phyloP scores from a whole-genome alignment of 2,797 vertebrate species.

The Carduelis carduelis region DNA sequence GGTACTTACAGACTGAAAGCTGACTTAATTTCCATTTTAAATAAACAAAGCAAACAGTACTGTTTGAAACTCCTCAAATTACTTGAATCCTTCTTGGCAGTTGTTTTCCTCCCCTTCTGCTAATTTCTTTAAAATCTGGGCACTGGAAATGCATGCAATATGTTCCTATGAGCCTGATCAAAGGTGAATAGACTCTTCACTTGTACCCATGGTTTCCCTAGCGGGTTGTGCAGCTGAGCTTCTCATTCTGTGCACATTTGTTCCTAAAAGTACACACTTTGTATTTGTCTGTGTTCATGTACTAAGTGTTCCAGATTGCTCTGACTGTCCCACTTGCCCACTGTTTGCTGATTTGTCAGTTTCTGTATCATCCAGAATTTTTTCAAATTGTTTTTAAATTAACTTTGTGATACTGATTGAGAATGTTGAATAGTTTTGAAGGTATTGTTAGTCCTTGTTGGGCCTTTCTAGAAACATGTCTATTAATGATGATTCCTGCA shows the following conservation, averaged over 20 bases:
- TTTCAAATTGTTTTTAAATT: not conserved
- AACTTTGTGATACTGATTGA: not conserved
- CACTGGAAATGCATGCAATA: not conserved
- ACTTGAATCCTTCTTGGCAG: not conserved
- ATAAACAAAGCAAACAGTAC: not conserved
- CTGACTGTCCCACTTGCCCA: not conserved
- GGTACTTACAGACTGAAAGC: not conserved
- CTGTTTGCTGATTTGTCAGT: not conserved
- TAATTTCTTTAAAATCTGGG: not conserved
- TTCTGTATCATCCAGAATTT: not conserved
- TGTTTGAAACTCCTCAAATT: not conserved
- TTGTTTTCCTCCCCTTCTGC: not conserved
- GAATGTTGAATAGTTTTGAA: not conserved
- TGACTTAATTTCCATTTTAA: not conserved
- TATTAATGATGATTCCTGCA: not conserved
- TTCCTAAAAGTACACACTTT: not conserved
- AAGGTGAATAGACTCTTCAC: not conserved
- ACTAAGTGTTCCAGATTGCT: not conserved
- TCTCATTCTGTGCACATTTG: not conserved
- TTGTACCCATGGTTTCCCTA: not conserved
- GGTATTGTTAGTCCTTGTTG: not conserved
- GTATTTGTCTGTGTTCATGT: not conserved
- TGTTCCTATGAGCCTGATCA: not conserved
- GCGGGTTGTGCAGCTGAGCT: not conserved
- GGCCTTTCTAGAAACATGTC: not conserved